Evolutionary conservation across 2,888 invertebrate genomes (phyloP).

Genomic region (Mythimna lalbum): DNA sequence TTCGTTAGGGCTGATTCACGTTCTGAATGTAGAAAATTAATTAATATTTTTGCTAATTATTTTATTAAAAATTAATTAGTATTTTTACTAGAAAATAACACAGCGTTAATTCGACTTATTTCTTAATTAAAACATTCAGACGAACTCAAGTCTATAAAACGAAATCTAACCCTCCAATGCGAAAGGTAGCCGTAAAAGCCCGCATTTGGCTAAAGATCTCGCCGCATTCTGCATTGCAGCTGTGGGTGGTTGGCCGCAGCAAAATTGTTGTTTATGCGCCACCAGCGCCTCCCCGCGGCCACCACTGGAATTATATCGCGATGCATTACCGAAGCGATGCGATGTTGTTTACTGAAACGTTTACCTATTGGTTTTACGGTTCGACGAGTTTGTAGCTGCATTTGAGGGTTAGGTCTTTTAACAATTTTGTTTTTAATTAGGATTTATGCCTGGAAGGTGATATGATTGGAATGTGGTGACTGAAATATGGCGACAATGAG

Average conservation of each 20-base stretch:
- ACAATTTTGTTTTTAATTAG: background rate
- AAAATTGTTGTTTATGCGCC: constrained; percentile 74
- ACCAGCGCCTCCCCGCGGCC: constrained; percentile 61
- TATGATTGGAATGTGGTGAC: no score
- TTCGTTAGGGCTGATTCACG: no score
- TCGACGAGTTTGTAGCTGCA: constrained; percentile 4
- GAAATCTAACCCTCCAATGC: constrained; percentile 24
- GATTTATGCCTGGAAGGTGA: background rate
- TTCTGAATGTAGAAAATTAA: no score
- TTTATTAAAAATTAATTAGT: no score
- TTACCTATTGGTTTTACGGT: constrained; percentile 19
- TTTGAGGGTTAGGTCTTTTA: constrained; percentile 5
- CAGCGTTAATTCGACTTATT: background rate
- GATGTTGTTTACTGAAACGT: constrained; percentile 55
- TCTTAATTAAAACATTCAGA: background rate
- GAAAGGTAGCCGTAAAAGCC: constrained; percentile 49
- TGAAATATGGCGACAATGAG: no score
- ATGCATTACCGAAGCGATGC: constrained; percentile 57
- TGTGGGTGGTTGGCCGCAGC: constrained; percentile 59
- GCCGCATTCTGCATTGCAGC: constrained; percentile 66
- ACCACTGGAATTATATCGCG: constrained; percentile 64
- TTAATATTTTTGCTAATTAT: no score
- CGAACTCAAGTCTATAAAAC: background rate
- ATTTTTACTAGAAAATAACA: no score
- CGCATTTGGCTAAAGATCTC: constrained; percentile 63